A percentile compares a stretch with the other conserved stretches of the same genome.
These are phyloP conservation scores for Polyodon spathula DNA, from an alignment of 2,113 vertebrate genomes.

Conservation along the genomic window DNA sequence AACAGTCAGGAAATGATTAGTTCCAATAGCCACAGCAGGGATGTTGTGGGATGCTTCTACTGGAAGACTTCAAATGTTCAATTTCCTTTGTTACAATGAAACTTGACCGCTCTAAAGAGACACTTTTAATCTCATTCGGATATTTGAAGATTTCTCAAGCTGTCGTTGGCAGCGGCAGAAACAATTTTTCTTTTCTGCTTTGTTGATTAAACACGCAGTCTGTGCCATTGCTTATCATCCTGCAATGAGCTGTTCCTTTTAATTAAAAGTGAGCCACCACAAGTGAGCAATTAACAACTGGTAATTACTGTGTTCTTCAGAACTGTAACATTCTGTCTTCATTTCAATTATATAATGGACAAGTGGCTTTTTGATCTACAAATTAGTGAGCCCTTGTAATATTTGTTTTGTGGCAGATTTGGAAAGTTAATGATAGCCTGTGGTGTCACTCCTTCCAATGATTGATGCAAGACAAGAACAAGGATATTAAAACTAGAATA, in stretches of 20 bases:
- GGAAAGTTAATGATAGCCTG: conserved; percentile 92
- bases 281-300: conserved; percentile 99
- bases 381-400: conserved; percentile 98
- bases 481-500: conserved; percentile 65
- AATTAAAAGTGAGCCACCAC: conserved; percentile 99
- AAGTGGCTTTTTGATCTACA: conserved; percentile 99
- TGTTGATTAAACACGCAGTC: conserved; percentile 96
- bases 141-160: conserved; percentile 98
- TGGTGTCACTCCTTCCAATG: conserved; percentile 76
- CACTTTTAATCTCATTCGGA: conserved; percentile 96
- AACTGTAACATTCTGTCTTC: conserved; percentile 92
- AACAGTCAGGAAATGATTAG: conserved; percentile 86
- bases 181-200: conserved; percentile 94
- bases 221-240: conserved; percentile 90
- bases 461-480: conserved; percentile 77
- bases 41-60: conserved; percentile 69
- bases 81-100: conserved; percentile 88
- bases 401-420: conserved; percentile 96
- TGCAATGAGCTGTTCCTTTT: conserved; percentile 95
- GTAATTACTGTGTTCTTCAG: conserved; percentile 97
- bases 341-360: conserved; percentile 98
- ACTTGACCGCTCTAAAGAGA: conserved; percentile 93
- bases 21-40: conserved; percentile 71
- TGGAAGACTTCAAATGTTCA: conserved; percentile 92
- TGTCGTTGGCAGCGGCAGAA: conserved; percentile 80